Base-by-base conservation (phyloP, 92 coral and sea anemone genomes). In the Zoanthus sansibaricus region DNA sequence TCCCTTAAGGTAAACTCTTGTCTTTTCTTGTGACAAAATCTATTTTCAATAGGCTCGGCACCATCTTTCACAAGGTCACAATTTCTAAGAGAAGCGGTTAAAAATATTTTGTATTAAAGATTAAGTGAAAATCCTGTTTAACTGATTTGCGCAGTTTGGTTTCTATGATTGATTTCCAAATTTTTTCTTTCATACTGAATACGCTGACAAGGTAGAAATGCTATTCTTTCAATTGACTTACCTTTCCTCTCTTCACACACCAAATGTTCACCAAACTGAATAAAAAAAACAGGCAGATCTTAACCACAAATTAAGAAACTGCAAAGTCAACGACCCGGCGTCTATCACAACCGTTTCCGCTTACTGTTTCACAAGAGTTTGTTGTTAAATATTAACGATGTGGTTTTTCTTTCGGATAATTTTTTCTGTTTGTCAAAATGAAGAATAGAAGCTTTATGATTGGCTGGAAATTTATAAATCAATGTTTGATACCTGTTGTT, bases 381-480 rank as follows among this genome's bases (percentile, higher is more conserved):
- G 31, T 69, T 6, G 10, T 69, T 30, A 69, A 69, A 69, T 69
- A 69, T 69, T 69, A 15, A 69, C 10, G 46, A 33, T 62, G 31
- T 33, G 33, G 45, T 31, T 17, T 32, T 69, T 69, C 74, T 46
- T 44, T 69, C 46, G 30, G 74, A 17, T 69, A 30, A 8, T 69
- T 46, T 69, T 69, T 69, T 69, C 42, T 69, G 74, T 69, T 69
- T 69, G 74, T 69, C 74, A 31, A 69, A 69, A 69, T 69, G 45
- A 3, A 31, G 6, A 32, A 31, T 69, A 31, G 10, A 69, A 10
- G 69, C 74, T 21, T 69, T 10, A 31, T 69, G 46, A 69, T 69
- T 69, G 74, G 74, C 15, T 13, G 46, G 74, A 30, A 33, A 69
- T 69, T 69, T 9, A 9, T 69, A 44, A 31, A 15, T 69, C 46